Conservation (phyloP, 2,113 vertebrate species). For the Psittacara wagleri region DNA sequence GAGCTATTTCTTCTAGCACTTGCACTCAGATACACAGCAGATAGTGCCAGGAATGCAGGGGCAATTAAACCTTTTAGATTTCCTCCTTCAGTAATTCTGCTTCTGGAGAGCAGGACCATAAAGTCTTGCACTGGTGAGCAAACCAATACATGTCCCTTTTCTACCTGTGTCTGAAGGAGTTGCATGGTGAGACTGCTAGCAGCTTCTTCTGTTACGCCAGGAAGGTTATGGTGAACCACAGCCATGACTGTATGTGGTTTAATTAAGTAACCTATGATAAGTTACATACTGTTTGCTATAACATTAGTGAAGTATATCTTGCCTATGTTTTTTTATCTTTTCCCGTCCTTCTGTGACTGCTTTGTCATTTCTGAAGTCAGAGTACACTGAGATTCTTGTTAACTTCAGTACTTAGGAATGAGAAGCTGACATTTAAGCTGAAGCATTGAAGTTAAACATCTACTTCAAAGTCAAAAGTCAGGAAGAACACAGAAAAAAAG, state of each 20-base stretch:
- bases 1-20: neutral
- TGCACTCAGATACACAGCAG: fast-evolving
- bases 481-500: neutral
- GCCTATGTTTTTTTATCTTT: neutral
- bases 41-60: neutral
- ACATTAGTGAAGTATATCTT: neutral
- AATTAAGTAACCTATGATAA: neutral
- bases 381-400: neutral
- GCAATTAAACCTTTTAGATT: neutral
- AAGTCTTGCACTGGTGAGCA: neutral
- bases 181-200: neutral
- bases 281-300: neutral
- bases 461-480: neutral
- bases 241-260: neutral
- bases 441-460: neutral
- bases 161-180: neutral
- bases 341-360: neutral
- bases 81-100: neutral
- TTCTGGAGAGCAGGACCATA: neutral
- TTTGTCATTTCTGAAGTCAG: neutral
- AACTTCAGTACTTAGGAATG: neutral
- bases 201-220: neutral
- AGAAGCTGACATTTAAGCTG: neutral
- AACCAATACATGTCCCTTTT: neutral
- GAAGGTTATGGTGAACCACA: fast-evolving